Percentiles rank a stretch among this genome's conserved stretches.
Evolutionary conservation across 2,888 invertebrate genomes (phyloP).

Genomic region (Tridacna crocea): DNA sequence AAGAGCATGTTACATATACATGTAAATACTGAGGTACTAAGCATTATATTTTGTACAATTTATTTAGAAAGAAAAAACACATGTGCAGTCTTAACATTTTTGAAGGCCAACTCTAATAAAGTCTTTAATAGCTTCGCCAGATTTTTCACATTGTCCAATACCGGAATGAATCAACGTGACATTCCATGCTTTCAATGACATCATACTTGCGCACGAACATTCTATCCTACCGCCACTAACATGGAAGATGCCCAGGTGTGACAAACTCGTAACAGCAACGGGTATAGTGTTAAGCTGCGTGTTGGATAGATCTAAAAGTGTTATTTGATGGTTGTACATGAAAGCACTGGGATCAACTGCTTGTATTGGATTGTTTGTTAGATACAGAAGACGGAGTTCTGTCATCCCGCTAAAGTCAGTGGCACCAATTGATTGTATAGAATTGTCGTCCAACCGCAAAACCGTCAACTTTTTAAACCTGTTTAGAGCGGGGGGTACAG

Average conservation of each 20-base stretch:
- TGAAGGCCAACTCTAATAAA: not conserved
- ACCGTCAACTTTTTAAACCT: conserved; percentile 14
- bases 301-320: not conserved
- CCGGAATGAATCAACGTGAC: not conserved
- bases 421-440: not conserved
- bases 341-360: not conserved
- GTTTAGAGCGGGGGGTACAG: not conserved
- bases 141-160: conserved; percentile 9
- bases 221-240: not conserved
- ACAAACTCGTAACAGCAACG: not conserved
- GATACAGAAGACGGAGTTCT: conserved; percentile 6
- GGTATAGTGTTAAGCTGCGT: conserved; percentile 13
- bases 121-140: not conserved
- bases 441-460: conserved; percentile 2
- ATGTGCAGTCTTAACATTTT: not conserved
- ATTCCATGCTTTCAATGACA: conserved; percentile 6
- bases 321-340: conserved; percentile 6
- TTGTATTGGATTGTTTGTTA: conserved; percentile 11
- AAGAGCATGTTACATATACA: too few relatives aligned
- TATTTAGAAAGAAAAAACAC: too few relatives aligned
- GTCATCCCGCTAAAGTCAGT: conserved; percentile 1
- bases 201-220: conserved; percentile 6
- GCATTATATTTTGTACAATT: too few relatives aligned
- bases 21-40: too few relatives aligned
- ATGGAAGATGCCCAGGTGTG: conserved; percentile 6